These are phyloP conservation scores for Trachelipus rathkii DNA, from an alignment of 1,140 invertebrate species.

Conservation along the genomic window DNA sequence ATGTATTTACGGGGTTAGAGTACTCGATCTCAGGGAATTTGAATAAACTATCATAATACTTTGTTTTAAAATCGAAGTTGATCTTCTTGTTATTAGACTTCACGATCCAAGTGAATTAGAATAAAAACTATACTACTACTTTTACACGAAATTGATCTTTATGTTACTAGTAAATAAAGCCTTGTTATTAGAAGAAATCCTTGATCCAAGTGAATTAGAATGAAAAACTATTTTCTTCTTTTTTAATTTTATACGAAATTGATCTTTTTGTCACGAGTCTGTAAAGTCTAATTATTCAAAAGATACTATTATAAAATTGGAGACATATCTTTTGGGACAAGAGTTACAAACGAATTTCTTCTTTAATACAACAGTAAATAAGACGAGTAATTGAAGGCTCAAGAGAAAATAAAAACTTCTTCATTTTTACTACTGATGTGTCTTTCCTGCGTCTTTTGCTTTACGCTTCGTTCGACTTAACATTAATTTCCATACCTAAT, in stretches of 20 bases:
- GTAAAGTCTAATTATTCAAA: conserved; percentile 31
- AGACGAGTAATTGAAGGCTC: background rate
- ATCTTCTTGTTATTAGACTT: background rate
- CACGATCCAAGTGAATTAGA: background rate
- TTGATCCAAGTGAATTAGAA: background rate
- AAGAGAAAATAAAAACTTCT: background rate
- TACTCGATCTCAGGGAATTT: no score
- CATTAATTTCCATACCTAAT: conserved; percentile 44
- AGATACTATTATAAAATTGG: background rate
- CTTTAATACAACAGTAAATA: conserved; percentile 28
- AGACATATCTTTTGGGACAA: background rate
- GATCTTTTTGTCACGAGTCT: conserved; percentile 27
- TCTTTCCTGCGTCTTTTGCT: conserved; percentile 17
- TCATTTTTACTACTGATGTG: background rate
- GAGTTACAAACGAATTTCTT: conserved; percentile 24
- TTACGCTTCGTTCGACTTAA: conserved; percentile 38
- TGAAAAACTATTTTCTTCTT: background rate
- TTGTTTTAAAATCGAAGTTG: no score
- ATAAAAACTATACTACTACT: background rate
- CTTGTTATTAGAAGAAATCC: background rate
- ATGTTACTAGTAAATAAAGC: no score
- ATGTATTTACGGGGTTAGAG: no score
- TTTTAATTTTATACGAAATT: conserved; percentile 31
- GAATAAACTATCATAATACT: no score
- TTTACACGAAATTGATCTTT: no score